Conservation (phyloP, 92 coral and sea anemone genomes). For the Palythoa grandiflora region DNA sequence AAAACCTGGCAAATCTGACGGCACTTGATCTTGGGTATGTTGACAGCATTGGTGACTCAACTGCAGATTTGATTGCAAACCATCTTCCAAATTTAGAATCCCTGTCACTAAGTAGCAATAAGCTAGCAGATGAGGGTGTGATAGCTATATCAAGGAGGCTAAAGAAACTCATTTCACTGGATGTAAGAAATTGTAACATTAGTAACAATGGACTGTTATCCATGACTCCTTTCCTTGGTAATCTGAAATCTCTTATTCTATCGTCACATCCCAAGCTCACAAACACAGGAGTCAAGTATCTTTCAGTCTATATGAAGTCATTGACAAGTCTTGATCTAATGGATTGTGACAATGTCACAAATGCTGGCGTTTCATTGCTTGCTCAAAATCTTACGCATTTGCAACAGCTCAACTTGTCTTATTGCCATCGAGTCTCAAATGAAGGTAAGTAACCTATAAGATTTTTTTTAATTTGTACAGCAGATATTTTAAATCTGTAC, state of each 20-base stretch:
- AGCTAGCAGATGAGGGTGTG: constrained; percentile 77
- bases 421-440: constrained; percentile 83
- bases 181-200: constrained; percentile 84
- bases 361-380: constrained; percentile 81
- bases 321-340: constrained; percentile 89
- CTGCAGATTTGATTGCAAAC: constrained; percentile 74
- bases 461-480: too few relatives aligned
- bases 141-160: constrained; percentile 74
- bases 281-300: constrained; percentile 81
- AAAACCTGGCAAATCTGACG: constrained; percentile 75
- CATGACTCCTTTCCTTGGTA: constrained; percentile 72
- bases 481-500: too few relatives aligned
- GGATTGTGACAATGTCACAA: constrained; percentile 86
- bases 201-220: constrained; percentile 80
- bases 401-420: constrained; percentile 85
- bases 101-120: constrained; percentile 84
- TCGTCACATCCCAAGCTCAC: constrained; percentile 86
- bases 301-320: constrained; percentile 77
- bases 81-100: constrained; percentile 81
- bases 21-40: constrained; percentile 86
- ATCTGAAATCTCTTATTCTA: constrained; percentile 76
- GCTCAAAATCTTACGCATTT: constrained; percentile 75
- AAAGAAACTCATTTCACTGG: constrained; percentile 80
- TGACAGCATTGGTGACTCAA: constrained; percentile 80
- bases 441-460: constrained; percentile 59